Percentiles rank a stretch among this genome's conserved stretches.
Evolutionary conservation across 2,888 invertebrate species (phyloP).

Genomic region (Linnaemya vulpina): DNA sequence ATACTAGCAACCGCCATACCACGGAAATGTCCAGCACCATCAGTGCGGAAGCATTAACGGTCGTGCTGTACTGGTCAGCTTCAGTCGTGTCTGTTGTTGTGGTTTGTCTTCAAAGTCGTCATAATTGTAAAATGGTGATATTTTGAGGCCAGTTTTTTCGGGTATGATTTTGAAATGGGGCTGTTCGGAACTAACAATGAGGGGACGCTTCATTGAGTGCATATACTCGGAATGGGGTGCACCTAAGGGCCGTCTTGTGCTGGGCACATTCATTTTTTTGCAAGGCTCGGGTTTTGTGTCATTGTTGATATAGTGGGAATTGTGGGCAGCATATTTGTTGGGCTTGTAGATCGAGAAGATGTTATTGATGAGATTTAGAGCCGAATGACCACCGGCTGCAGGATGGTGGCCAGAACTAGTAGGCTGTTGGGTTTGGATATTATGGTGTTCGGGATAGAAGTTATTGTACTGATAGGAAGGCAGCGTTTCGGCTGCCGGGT

Average conservation of each 20-base stretch:
- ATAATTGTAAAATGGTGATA: conserved; percentile 83
- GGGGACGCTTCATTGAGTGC: conserved; percentile 84
- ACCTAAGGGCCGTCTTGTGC: conserved; percentile 81
- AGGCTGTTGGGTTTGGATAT: conserved; percentile 79
- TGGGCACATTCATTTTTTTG: conserved; percentile 83
- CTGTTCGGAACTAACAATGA: conserved; percentile 84
- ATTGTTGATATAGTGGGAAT: conserved; percentile 82
- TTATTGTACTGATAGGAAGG: conserved; percentile 83
- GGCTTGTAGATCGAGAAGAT: conserved; percentile 83
- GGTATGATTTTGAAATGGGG: conserved; percentile 84
- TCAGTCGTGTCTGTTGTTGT: conserved; percentile 78
- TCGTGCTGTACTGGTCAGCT: conserved; percentile 82
- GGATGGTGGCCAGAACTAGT: conserved; percentile 78
- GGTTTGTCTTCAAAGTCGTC: conserved; percentile 79
- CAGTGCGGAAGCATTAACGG: conserved; percentile 83
- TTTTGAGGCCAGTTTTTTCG: conserved; percentile 84
- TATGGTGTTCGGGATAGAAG: conserved; percentile 81
- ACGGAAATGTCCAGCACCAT: conserved; percentile 83
- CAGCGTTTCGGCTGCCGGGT: conserved; percentile 79
- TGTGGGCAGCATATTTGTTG: conserved; percentile 83
- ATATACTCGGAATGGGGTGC: conserved; percentile 80
- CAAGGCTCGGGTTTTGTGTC: conserved; percentile 82
- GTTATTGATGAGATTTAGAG: conserved; percentile 82
- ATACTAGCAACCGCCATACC: conserved; percentile 81
- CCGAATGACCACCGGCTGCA: conserved; percentile 80